phyloP scores from a whole-genome alignment of 2,113 vertebrate genomes.

The Oryzias javanicus region DNA sequence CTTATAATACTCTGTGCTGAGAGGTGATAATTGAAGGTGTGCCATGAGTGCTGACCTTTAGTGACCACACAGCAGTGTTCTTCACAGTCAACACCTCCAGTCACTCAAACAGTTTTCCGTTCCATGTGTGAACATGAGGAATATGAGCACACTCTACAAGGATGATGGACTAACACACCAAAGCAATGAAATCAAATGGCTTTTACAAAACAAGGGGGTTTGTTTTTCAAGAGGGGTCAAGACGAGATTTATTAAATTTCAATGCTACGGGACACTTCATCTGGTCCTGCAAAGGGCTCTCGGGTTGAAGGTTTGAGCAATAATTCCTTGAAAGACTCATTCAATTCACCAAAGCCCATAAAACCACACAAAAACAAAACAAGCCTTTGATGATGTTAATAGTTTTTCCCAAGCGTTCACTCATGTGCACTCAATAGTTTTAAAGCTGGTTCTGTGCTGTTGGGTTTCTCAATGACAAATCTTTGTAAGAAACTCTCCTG shows the following conservation, averaged over 20 bases:
- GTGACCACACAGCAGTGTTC: slow-evolving; percentile 20
- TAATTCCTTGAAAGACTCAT: slow-evolving; percentile 54
- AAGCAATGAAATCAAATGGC: slow-evolving; percentile 45
- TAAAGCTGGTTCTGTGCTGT: slow-evolving; percentile 14
- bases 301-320: slow-evolving; percentile 40
- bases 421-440: slow-evolving; percentile 34
- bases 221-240: slow-evolving; percentile 24
- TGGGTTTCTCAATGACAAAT: slow-evolving; percentile 35
- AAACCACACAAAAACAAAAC: slow-evolving; percentile 44
- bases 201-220: slow-evolving; percentile 17
- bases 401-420: slow-evolving; percentile 34
- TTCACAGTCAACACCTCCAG: slow-evolving; percentile 30
- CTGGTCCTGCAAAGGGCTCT: slow-evolving; percentile 39
- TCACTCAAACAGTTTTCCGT: slow-evolving; percentile 7
- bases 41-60: slow-evolving; percentile 20
- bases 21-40: slow-evolving; percentile 65
- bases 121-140: slow-evolving; percentile 14
- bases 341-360: slow-evolving; percentile 47
- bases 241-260: slow-evolving; percentile 70
- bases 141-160: slow-evolving; percentile 17
- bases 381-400: slow-evolving; percentile 52
- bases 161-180: slow-evolving; percentile 33
- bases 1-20: slow-evolving; percentile 44
- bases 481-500: slow-evolving; percentile 32
- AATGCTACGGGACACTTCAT: slow-evolving; percentile 65